These are phyloP conservation scores for Andrena camellia DNA, from an alignment of 2,888 invertebrate genomes.

Conservation along the genomic window DNA sequence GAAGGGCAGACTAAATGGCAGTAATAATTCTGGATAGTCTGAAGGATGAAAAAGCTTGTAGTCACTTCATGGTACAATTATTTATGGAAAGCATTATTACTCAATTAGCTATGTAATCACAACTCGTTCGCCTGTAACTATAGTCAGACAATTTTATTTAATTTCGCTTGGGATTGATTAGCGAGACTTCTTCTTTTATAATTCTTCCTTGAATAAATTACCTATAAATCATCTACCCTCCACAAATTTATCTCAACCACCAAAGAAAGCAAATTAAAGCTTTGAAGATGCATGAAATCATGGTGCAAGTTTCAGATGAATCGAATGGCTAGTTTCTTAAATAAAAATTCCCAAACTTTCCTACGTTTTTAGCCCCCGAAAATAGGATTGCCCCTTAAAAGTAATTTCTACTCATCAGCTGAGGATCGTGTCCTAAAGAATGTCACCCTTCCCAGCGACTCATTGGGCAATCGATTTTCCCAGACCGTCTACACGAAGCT, in stretches of 20 bases:
- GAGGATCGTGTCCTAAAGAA: neutral
- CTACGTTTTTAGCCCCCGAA: too few relatives aligned
- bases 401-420: neutral
- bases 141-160: neutral
- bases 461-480: neutral
- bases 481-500: neutral
- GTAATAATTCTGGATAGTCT: too few relatives aligned
- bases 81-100: neutral
- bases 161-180: neutral
- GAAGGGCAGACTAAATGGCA: neutral
- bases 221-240: too few relatives aligned
- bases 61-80: neutral
- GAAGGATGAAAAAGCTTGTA: neutral
- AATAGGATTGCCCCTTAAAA: neutral
- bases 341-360: too few relatives aligned
- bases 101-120: neutral
- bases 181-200: neutral
- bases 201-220: neutral
- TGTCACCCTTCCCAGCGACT: neutral
- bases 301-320: too few relatives aligned
- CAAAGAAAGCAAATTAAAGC: too few relatives aligned
- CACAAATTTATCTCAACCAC: too few relatives aligned
- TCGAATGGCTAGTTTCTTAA: too few relatives aligned
- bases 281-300: too few relatives aligned
- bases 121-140: neutral